Evolutionary conservation across 2,888 invertebrate species (phyloP).

Genomic region (Ametastegia equiseti): DNA sequence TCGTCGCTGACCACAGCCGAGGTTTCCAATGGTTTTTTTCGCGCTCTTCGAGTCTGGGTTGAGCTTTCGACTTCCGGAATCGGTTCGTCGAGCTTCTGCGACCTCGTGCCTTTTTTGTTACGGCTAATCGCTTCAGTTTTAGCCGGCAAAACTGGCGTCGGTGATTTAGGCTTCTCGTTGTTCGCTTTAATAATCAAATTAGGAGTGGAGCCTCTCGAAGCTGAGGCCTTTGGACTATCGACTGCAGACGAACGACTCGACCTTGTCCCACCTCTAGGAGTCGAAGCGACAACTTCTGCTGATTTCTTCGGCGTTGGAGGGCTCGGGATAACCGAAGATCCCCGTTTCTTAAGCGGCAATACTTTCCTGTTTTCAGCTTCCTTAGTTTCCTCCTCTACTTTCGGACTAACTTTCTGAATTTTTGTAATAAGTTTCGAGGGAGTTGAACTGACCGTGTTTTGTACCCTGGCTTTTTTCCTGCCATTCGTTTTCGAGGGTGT

Average conservation of each 20-base stretch:
- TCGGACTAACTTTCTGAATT: neutral
- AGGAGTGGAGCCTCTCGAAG: neutral
- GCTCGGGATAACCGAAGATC: neutral
- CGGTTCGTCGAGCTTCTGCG: neutral
- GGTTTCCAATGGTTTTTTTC: neutral
- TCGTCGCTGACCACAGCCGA: neutral
- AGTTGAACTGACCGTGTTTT: neutral
- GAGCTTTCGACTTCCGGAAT: neutral
- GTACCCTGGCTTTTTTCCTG: neutral
- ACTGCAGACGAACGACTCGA: neutral
- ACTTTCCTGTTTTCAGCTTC: neutral
- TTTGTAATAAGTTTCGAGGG: neutral
- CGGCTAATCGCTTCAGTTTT: neutral
- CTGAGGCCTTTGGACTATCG: neutral
- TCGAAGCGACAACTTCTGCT: neutral
- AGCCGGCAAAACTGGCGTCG: neutral
- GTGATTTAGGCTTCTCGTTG: neutral
- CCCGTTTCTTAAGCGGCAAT: constrained; percentile 26
- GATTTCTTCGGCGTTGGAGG: neutral
- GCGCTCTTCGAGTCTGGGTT: neutral
- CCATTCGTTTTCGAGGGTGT: neutral
- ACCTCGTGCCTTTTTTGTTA: neutral
- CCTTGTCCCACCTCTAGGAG: neutral
- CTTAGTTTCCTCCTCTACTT: neutral
- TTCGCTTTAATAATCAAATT: neutral